These are phyloP conservation scores for Caenorhabditis auriculariae DNA, from an alignment of 2,888 invertebrate genomes.

Conservation along the genomic window DNA sequence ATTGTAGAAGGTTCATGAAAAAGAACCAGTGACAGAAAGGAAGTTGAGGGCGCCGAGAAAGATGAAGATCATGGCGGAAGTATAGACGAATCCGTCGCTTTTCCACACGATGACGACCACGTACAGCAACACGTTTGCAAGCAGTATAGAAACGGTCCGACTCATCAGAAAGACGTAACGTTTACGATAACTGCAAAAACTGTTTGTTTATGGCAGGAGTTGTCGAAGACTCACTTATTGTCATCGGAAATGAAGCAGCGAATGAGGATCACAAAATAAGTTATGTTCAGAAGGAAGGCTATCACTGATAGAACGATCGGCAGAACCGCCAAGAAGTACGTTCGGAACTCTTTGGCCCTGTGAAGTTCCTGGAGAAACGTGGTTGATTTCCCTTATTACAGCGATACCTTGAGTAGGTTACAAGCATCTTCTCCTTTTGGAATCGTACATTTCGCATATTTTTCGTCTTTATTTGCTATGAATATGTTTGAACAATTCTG, in stretches of 20 bases:
- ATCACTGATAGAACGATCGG: slow-evolving; percentile 54
- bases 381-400: not conserved
- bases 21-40: slow-evolving; percentile 44
- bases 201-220: not conserved
- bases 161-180: slow-evolving; percentile 50
- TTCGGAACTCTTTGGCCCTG: slow-evolving; percentile 57
- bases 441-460: slow-evolving; percentile 32
- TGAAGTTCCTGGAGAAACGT: slow-evolving; percentile 43
- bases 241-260: slow-evolving; percentile 24
- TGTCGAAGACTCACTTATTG: slow-evolving; percentile 17
- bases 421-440: slow-evolving; percentile 24
- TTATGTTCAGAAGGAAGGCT: slow-evolving; percentile 44
- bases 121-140: slow-evolving; percentile 52
- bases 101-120: slow-evolving; percentile 57
- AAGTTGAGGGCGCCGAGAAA: slow-evolving; percentile 50
- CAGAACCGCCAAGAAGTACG: slow-evolving; percentile 55
- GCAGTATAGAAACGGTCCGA: slow-evolving; percentile 48
- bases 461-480: slow-evolving; percentile 25
- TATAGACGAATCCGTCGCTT: slow-evolving; percentile 48
- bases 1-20: no score
- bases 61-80: slow-evolving; percentile 53
- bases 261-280: slow-evolving; percentile 41
- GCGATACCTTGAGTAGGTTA: slow-evolving; percentile 19
- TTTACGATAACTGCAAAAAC: slow-evolving; percentile 51
- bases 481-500: slow-evolving; percentile 30